Evolutionary conservation across 2,113 vertebrate genomes (phyloP).

Genomic region (Brachypteracias leptosomus): DNA sequence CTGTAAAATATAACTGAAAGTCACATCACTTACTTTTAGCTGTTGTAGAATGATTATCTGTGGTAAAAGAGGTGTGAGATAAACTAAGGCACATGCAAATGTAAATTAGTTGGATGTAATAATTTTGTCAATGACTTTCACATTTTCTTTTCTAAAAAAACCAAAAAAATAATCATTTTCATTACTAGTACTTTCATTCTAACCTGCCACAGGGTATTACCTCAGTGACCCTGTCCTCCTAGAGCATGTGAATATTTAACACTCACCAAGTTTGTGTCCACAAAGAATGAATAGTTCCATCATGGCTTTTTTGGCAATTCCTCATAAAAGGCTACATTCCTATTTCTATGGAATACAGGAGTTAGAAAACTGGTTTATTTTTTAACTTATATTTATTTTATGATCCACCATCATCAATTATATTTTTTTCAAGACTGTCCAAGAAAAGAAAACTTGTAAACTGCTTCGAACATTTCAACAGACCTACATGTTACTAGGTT

Average conservation of each 20-base stretch:
- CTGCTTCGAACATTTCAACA: not conserved
- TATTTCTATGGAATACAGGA: not conserved
- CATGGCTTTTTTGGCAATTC: not conserved
- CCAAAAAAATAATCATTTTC: not conserved
- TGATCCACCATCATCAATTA: not conserved
- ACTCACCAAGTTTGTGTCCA: not conserved
- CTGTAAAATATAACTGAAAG: not conserved
- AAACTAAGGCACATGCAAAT: not conserved
- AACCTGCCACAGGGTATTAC: not conserved
- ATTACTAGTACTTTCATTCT: not conserved
- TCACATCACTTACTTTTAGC: conserved; percentile 8
- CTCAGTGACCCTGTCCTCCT: not conserved
- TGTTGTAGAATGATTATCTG: conserved; percentile 23
- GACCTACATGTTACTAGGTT: not conserved
- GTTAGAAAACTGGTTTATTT: not conserved
- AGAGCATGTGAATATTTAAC: not conserved
- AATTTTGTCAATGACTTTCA: not conserved
- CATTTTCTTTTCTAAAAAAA: not conserved
- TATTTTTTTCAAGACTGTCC: not conserved
- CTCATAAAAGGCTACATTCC: not conserved
- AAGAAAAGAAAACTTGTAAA: not conserved
- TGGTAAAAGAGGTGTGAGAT: not conserved
- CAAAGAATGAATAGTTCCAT: not conserved
- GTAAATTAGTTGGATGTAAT: conserved; percentile 30
- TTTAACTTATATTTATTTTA: conserved; percentile 21